A percentile compares a stretch with the other conserved stretches of the same genome.
These are phyloP conservation scores for Ceratina australensis DNA, from an alignment of 1,140 invertebrate species.

Conservation along the genomic window DNA sequence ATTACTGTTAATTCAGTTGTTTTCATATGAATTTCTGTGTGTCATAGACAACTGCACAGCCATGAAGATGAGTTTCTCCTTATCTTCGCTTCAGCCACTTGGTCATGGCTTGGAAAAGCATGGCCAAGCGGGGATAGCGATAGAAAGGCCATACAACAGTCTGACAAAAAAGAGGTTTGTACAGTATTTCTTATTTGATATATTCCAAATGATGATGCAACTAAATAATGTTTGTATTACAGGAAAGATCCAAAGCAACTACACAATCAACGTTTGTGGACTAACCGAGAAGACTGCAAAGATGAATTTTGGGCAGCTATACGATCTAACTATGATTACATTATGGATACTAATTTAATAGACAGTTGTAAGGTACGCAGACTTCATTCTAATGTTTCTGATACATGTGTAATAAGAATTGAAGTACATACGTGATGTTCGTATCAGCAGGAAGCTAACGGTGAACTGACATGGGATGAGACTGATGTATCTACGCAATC, in stretches of 20 bases:
- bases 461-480: conserved; percentile 85
- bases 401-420: conserved; percentile 4
- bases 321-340: conserved; percentile 93
- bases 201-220: background rate
- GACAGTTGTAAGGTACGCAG: conserved; percentile 88
- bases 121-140: conserved; percentile 77
- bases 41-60: conserved; percentile 74
- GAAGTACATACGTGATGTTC: background rate
- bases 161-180: conserved; percentile 83
- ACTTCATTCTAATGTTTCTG: background rate
- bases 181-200: background rate
- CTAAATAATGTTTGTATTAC: conserved; percentile 18
- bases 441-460: conserved; percentile 85
- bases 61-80: conserved; percentile 81
- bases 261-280: conserved; percentile 85
- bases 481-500: conserved; percentile 79
- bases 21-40: conserved; percentile 19
- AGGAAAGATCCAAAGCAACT: conserved; percentile 83
- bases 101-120: conserved; percentile 78
- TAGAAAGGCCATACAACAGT: conserved; percentile 84
- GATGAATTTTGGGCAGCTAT: conserved; percentile 95
- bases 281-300: conserved; percentile 84
- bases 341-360: conserved; percentile 96
- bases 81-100: conserved; percentile 81
- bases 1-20: background rate